These are phyloP conservation scores for Cyrtorhinus lividipennis DNA, from an alignment of 1,140 invertebrate genomes.

Conservation along the genomic window DNA sequence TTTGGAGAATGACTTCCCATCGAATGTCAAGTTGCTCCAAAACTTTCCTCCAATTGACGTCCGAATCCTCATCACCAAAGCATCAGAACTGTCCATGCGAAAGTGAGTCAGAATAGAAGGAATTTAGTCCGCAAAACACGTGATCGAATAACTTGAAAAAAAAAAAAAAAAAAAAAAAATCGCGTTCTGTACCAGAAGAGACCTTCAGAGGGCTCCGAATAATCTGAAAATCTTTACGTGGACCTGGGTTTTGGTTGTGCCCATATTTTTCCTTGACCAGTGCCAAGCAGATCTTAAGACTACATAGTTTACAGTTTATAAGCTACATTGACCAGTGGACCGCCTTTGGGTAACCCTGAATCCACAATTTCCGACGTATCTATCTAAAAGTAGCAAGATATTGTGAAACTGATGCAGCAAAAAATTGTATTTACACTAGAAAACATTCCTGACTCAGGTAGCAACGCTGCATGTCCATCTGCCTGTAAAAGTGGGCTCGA, in stretches of 20 bases:
- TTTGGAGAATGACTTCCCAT: slow-evolving; percentile 71
- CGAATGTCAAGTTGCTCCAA: slow-evolving; percentile 65
- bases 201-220: not conserved
- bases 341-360: too few relatives aligned
- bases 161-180: too few relatives aligned
- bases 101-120: slow-evolving; percentile 19
- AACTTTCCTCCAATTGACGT: slow-evolving; percentile 65
- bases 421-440: too few relatives aligned
- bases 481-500: too few relatives aligned
- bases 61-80: slow-evolving; percentile 47
- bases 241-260: not conserved
- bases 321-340: too few relatives aligned
- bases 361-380: too few relatives aligned
- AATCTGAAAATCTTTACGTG: not conserved
- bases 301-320: too few relatives aligned
- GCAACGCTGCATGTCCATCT: too few relatives aligned
- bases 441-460: too few relatives aligned
- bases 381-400: too few relatives aligned
- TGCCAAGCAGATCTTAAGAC: not conserved
- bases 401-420: too few relatives aligned
- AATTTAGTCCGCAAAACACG: not conserved
- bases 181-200: too few relatives aligned
- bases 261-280: not conserved
- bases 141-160: not conserved
- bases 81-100: slow-evolving; percentile 35